Base-by-base conservation (phyloP, 2,113 vertebrate species). In the Blennius ocellaris region DNA sequence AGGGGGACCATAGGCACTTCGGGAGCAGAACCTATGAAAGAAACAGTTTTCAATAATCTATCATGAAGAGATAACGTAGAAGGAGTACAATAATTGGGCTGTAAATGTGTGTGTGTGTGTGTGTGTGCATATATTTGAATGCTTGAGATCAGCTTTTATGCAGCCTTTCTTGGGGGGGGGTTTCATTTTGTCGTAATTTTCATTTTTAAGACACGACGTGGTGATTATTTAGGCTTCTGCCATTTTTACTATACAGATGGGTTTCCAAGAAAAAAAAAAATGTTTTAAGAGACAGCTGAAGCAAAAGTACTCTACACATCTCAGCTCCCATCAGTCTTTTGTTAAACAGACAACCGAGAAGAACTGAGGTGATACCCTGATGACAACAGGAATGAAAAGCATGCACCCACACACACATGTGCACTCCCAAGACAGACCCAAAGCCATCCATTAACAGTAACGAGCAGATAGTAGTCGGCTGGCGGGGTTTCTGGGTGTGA, bases 381-480 rank as follows among this genome's bases (percentile, higher is more conserved):
- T 73, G 47, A 37, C 70, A 81, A 70, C 58, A 62, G 48, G 21
- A 44, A 36, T 47, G 49, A 17, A 51, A 41, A 50, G 73, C 54
- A 70, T 14, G 7, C 15, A 41, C 47, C 7, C 37, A 36, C 0
- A 30, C 53, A 69, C 43, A 15, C 5, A 36, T 8, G 11, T 49
- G 53, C 43, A 36, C 52, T 12, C 21, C 3, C 15, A 51, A 50
- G 52, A 72, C 54, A 72, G 21, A 82, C 56, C 79, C 57, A 69
- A 56, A 68, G 53, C 8, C 39, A 76, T 86, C 82, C 58, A 82
- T 86, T 83, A 84, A 45, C 82, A 16, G 61, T 80, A 89, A 85
- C 82, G 73, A 85, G 57, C n/a, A 45, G 21, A 65, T 47, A 66
- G 39, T 36, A 82, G 80, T 69, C 56, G 51, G 21, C 21, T 30